These are phyloP conservation scores for Sebastolobus altivelis DNA, from an alignment of 2,797 vertebrate species.

Conservation along the genomic window DNA sequence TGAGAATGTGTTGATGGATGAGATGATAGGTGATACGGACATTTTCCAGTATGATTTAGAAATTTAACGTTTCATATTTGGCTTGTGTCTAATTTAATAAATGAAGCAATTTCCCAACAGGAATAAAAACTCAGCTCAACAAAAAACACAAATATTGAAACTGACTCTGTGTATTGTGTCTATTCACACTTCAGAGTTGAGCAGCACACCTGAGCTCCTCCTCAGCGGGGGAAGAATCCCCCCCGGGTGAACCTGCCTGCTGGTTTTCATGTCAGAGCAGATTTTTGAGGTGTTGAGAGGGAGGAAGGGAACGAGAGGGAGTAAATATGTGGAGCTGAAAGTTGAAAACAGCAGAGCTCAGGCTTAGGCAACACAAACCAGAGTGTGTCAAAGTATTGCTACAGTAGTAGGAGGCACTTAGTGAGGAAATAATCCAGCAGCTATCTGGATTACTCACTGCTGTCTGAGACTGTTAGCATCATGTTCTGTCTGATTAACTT, in stretches of 20 bases:
- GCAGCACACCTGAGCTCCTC: constrained; percentile 37
- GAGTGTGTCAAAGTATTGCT: constrained; percentile 51
- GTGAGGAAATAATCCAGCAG: constrained; percentile 31
- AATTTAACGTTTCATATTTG: not conserved
- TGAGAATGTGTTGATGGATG: not conserved
- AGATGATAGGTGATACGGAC: not conserved
- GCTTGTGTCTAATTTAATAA: not conserved
- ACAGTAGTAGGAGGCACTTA: constrained; percentile 11
- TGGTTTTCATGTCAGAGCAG: constrained; percentile 57
- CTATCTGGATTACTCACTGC: constrained; percentile 31
- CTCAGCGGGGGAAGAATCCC: constrained; percentile 29
- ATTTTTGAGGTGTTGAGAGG: constrained; percentile 23
- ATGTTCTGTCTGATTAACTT: constrained; percentile 9
- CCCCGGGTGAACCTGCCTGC: constrained; percentile 52
- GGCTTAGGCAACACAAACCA: constrained; percentile 33
- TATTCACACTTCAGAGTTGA: constrained; percentile 49
- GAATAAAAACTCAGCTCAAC: not conserved
- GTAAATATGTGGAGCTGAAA: constrained; percentile 21
- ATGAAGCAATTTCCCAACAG: not conserved
- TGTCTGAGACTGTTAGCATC: not conserved
- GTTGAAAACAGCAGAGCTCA: constrained; percentile 26
- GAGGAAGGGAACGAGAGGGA: not conserved
- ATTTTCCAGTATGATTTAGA: not conserved
- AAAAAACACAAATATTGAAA: constrained; percentile 16
- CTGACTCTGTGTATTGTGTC: constrained; percentile 6